A percentile compares a stretch with the other conserved stretches of the same genome.
These are phyloP conservation scores for Muntiacus reevesi DNA, from an alignment of 2,113 vertebrate species.

Conservation along the genomic window DNA sequence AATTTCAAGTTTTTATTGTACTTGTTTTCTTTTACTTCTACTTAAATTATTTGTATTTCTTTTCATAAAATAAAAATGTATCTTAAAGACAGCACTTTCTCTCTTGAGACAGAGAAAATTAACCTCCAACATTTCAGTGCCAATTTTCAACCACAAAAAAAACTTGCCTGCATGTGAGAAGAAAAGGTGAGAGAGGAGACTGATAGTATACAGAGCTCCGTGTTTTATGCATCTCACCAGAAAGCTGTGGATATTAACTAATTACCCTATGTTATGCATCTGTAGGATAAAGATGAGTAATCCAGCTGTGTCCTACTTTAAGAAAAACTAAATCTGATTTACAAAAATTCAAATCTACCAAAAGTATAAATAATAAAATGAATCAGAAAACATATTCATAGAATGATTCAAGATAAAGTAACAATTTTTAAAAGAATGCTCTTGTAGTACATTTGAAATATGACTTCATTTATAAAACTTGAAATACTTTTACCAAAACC, in stretches of 20 bases:
- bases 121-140: neutral
- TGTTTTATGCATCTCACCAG: conserved; percentile 26
- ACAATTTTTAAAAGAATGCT: neutral
- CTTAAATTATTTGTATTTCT: conserved; percentile 19
- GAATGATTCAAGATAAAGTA: neutral
- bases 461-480: conserved; percentile 16
- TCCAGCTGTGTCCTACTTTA: conserved; percentile 23
- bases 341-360: neutral
- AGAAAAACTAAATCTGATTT: conserved; percentile 43
- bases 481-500: conserved; percentile 14
- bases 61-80: neutral
- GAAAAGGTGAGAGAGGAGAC: neutral
- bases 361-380: conserved; percentile 38
- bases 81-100: neutral
- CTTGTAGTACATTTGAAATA: neutral
- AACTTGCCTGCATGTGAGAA: neutral
- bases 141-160: neutral
- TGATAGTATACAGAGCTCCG: neutral
- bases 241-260: neutral
- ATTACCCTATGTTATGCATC: neutral
- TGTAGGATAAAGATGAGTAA: neutral
- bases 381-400: conserved; percentile 5
- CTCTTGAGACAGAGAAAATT: neutral
- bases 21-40: neutral
- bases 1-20: neutral